Conservation (phyloP, 2,797 vertebrate genomes). For the Lutjanus campechanus region DNA sequence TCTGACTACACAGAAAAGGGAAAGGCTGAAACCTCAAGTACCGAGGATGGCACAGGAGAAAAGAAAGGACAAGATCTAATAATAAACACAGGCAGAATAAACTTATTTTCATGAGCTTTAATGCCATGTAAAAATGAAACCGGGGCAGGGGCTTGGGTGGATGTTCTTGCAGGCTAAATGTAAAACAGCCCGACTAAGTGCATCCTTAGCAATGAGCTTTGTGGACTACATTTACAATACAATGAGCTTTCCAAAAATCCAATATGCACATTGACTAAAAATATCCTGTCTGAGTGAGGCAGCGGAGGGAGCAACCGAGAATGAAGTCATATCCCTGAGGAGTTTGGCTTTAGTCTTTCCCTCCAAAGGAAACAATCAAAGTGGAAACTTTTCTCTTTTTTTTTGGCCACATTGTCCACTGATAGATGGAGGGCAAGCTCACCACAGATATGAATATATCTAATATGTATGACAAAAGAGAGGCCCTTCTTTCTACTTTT, state of each 20-base stretch:
- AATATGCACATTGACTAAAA: constrained; percentile 79
- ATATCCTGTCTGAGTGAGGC: constrained; percentile 72
- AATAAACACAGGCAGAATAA: constrained; percentile 40
- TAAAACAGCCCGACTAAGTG: constrained; percentile 64
- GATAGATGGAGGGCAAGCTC: constrained; percentile 57
- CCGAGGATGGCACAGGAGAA: constrained; percentile 21
- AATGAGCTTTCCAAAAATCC: constrained; percentile 78
- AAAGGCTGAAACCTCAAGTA: constrained; percentile 45
- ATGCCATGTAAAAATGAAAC: constrained; percentile 51
- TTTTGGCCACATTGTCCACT: constrained; percentile 50
- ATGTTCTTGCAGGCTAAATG: constrained; percentile 61
- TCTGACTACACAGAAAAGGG: constrained; percentile 24
- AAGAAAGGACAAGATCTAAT: constrained; percentile 31
- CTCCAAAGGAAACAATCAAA: constrained; percentile 78
- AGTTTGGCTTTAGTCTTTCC: constrained; percentile 65
- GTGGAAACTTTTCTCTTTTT: constrained; percentile 60
- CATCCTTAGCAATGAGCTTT: constrained; percentile 66
- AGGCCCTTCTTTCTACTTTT: constrained; percentile 22
- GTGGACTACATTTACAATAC: constrained; percentile 75
- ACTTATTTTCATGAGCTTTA: constrained; percentile 28
- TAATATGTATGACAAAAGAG: constrained; percentile 39
- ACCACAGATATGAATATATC: constrained; percentile 55
- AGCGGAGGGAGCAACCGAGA: constrained; percentile 61
- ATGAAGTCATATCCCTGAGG: constrained; percentile 75
- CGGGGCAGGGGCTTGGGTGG: neutral